A percentile compares a stretch with the other conserved stretches of the same genome.
Conservation (phyloP, 92 coral and sea anemone genomes). For the Paragorgia papillata region DNA sequence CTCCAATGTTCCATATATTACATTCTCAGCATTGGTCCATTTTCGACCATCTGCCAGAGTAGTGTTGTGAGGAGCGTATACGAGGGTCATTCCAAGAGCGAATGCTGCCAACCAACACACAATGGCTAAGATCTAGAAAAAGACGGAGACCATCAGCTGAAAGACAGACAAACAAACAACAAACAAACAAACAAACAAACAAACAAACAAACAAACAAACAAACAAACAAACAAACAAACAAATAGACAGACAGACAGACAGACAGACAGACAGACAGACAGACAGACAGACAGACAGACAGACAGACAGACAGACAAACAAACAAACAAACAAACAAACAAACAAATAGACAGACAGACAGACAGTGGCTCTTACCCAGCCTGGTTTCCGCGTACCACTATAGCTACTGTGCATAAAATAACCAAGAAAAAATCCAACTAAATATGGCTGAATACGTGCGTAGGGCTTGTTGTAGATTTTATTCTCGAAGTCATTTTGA, state of each 20-base stretch:
- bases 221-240: too few species aligned
- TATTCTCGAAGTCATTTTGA: background rate
- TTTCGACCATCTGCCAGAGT: constrained; percentile 57
- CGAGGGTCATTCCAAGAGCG: constrained; percentile 56
- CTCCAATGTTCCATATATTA: constrained; percentile 72
- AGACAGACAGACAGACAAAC: too few species aligned
- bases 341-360: too few species aligned
- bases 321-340: too few species aligned
- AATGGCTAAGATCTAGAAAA: constrained; percentile 44
- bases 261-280: too few species aligned
- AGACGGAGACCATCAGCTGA: too few species aligned
- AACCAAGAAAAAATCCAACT: constrained; percentile 82
- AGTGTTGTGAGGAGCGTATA: constrained; percentile 71
- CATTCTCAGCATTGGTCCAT: constrained; percentile 65
- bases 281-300: too few species aligned
- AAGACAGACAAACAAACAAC: too few species aligned
- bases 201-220: too few species aligned
- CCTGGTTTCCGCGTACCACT: constrained; percentile 18
- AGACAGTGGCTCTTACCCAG: too few species aligned
- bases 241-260: too few species aligned
- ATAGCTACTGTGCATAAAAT: constrained; percentile 43
- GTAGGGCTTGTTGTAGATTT: constrained; percentile 77
- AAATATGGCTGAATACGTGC: constrained; percentile 90
- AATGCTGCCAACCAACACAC: constrained; percentile 66
- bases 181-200: too few species aligned